Base-by-base conservation (phyloP, 2,797 vertebrate species). In the Myiotriccus ornatus region DNA sequence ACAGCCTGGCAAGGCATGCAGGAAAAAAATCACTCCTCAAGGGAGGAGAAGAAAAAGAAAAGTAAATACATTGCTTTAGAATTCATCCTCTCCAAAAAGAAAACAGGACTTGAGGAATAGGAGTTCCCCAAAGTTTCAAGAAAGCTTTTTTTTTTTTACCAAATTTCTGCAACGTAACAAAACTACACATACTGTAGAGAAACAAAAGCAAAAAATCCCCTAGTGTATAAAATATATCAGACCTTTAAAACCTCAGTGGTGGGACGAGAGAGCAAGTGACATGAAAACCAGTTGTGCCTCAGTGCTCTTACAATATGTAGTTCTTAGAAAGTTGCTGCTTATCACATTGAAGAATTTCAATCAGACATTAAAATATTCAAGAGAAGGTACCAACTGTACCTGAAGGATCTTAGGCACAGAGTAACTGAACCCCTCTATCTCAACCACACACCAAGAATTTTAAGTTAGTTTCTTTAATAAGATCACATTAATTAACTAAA, bases 141-240 rank as follows among this genome's bases (percentile, higher is more conserved):
- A 64, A 21, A 59, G 12, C 37, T 41, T 64, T 34, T 34, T 28
- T 3, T 50, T 53, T 67, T 69, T 78, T 15, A 64, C 13, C 71
- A 39, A 64, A 12, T 46, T n/a, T 82, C 34, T 85, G 35, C 57
- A 68, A 18, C 52, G 76, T 88, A 88, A 37, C 9, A 25, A 73
- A 76, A 25, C 25, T 76, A 62, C 10, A 68, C 5, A 64, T 19
- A 62, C 17, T 0, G 0, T 1, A 60, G 28, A 12, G 3, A 67
- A 81, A 84, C 10, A 43, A 21, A 76, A 25, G 22, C 17, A 68
- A 73, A 90, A 86, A 9, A 1, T 2, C 1, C 1, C 6, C 12
- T 34, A 46, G 8, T 9, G 8, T 34, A 59, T 50, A 74, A 63
- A 70, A 81, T 27, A 2, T 12, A 55, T 57, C n/a, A 67, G 35